Percentiles rank a stretch among this genome's conserved stretches.
phyloP scores from a whole-genome alignment of 2,113 vertebrate species.

The human region DNA sequence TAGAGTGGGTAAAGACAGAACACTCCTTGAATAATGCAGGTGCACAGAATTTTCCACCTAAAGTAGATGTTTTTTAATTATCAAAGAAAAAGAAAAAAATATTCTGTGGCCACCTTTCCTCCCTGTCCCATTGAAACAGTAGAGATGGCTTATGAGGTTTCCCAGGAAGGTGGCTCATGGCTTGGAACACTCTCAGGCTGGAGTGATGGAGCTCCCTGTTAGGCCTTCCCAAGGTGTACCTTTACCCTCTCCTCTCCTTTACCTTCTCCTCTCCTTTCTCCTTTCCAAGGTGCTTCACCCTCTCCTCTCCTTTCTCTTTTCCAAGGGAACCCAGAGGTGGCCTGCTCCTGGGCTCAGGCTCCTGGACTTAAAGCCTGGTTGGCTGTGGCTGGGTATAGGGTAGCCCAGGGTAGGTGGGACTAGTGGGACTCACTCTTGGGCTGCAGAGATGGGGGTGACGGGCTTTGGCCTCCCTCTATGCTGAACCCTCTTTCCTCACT shows the following conservation, averaged over 20 bases:
- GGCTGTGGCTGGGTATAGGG: not conserved
- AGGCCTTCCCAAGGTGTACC: accelerated
- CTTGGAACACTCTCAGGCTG: too few species aligned
- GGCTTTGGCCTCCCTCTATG: not conserved
- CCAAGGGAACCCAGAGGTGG: not conserved
- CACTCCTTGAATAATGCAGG: not conserved
- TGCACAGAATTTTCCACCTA: not conserved
- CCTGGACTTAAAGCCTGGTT: not conserved
- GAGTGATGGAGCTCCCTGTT: not conserved
- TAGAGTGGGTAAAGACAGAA: too few species aligned
- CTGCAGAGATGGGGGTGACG: not conserved
- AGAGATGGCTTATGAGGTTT: not conserved
- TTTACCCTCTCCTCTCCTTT: not conserved
- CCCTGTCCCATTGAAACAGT: not conserved
- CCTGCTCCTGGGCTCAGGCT: not conserved
- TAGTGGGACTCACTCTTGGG: not conserved
- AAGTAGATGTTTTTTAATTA: not conserved
- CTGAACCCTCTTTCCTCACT: not conserved
- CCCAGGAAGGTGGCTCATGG: not conserved
- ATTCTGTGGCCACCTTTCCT: not conserved
- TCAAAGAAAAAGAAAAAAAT: not conserved
- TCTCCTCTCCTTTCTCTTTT: not conserved
- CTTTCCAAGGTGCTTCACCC: not conserved
- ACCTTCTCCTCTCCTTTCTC: not conserved
- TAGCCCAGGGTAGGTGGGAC: not conserved